Conservation (phyloP, 2,888 invertebrate genomes). For the Platerodrilus igneus region DNA sequence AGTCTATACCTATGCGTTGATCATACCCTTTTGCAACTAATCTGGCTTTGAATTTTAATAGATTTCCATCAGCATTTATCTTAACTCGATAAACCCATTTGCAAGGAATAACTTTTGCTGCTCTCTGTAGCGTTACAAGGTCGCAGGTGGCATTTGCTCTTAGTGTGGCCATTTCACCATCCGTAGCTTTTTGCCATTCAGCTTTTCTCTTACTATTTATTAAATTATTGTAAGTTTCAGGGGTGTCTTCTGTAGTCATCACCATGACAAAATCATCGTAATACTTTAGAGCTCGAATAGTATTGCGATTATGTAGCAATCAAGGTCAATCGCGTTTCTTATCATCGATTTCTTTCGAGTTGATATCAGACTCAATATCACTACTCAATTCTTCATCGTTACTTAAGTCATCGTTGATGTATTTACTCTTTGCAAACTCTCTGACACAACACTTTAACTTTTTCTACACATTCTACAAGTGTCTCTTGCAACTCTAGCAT, state of each 20-base stretch:
- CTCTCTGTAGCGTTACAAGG: slow-evolving; percentile 27
- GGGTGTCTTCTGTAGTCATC: neutral
- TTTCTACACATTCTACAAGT: too few species aligned
- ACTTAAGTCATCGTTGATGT: too few species aligned
- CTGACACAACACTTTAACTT: too few species aligned
- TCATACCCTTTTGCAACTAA: slow-evolving; percentile 34
- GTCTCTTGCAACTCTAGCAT: too few species aligned
- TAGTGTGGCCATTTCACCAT: slow-evolving; percentile 33
- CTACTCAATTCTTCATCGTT: too few species aligned
- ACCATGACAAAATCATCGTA: neutral
- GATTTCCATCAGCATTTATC: slow-evolving; percentile 31
- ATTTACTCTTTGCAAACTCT: too few species aligned
- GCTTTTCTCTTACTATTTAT: slow-evolving; percentile 5
- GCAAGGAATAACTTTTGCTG: slow-evolving; percentile 28
- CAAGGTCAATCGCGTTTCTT: too few species aligned
- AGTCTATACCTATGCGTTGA: slow-evolving; percentile 30
- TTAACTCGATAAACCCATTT: slow-evolving; percentile 35
- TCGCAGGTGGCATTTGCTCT: slow-evolving; percentile 35
- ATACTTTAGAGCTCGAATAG: too few species aligned
- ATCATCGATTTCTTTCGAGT: too few species aligned
- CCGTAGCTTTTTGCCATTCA: slow-evolving; percentile 21
- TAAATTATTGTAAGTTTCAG: slow-evolving; percentile 8
- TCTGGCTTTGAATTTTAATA: slow-evolving; percentile 33
- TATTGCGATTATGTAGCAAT: too few species aligned
- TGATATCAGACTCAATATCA: too few species aligned